A percentile compares a stretch with the other conserved stretches of the same genome.
phyloP scores from a whole-genome alignment of 2,888 invertebrate genomes.

The Limnephilus auricula region DNA sequence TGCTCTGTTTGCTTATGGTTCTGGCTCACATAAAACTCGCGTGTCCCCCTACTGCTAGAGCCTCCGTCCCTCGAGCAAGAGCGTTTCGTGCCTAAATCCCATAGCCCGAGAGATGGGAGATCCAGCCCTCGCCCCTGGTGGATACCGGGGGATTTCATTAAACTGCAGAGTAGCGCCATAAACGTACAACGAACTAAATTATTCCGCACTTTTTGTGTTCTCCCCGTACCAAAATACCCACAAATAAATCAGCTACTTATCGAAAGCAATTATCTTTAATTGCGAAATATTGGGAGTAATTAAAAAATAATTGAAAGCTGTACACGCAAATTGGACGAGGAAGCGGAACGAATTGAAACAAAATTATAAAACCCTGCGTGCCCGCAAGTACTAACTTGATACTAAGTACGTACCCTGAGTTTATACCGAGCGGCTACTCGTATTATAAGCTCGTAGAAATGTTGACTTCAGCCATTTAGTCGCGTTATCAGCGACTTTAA shows the following conservation, averaged over 20 bases:
- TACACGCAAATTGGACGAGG: conserved; percentile 39
- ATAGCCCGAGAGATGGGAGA: not conserved
- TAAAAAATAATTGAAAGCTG: conserved; percentile 44
- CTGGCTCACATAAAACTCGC: conserved; percentile 60
- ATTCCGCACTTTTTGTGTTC: conserved; percentile 57
- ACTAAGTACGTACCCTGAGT: not conserved
- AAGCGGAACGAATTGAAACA: conserved; percentile 37
- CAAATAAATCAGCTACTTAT: conserved; percentile 61
- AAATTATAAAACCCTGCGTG: conserved; percentile 46
- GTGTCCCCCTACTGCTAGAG: conserved; percentile 53
- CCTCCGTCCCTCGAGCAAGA: not conserved
- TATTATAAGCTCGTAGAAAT: conserved; percentile 38
- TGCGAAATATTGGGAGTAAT: conserved; percentile 59
- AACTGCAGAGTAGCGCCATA: conserved; percentile 57
- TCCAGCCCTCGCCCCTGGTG: conserved; percentile 50
- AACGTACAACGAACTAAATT: conserved; percentile 61
- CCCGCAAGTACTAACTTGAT: conserved; percentile 13
- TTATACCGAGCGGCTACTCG: not conserved
- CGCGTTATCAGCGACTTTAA: conserved; percentile 59
- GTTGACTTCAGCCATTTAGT: conserved; percentile 57
- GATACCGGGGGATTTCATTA: conserved; percentile 66
- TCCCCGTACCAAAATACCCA: conserved; percentile 31
- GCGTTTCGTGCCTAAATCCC: conserved; percentile 50
- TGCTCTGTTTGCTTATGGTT: conserved; percentile 56
- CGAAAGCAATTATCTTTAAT: conserved; percentile 60